These are phyloP conservation scores for Poecile montanus DNA, from an alignment of 2,797 vertebrate species.

Conservation along the genomic window DNA sequence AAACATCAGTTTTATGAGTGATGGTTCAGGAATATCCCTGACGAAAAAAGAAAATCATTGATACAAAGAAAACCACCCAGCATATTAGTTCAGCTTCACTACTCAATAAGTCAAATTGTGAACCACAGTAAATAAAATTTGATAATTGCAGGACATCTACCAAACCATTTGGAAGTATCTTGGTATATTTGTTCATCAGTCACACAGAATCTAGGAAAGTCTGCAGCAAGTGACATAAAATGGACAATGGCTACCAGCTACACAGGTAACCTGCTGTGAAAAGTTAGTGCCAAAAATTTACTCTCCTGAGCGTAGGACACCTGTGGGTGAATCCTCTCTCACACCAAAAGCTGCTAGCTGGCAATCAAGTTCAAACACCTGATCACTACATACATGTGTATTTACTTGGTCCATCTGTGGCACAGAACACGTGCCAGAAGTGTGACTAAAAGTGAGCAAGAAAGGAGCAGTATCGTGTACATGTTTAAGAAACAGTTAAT, in stretches of 20 bases:
- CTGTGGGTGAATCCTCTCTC: constrained; percentile 15
- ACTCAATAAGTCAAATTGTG: neutral
- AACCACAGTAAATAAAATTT: neutral
- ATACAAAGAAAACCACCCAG: neutral
- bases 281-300: constrained; percentile 44
- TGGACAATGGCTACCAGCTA: neutral
- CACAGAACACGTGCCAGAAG: constrained; percentile 16
- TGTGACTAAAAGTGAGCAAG: neutral
- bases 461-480: neutral
- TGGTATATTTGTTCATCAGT: neutral
- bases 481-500: neutral
- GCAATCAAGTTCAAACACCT: constrained; percentile 38
- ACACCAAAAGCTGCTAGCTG: constrained; percentile 33
- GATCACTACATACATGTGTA: constrained; percentile 20
- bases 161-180: neutral
- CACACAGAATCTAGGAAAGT: neutral
- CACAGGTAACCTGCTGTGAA: constrained; percentile 46
- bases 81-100: neutral
- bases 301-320: constrained; percentile 2
- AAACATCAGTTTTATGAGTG: neutral
- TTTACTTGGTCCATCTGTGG: neutral
- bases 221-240: neutral
- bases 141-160: neutral
- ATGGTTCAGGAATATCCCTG: neutral
- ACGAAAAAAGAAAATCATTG: neutral